Conservation (phyloP, 2,113 vertebrate species). For the Tachysurus vachellii region DNA sequence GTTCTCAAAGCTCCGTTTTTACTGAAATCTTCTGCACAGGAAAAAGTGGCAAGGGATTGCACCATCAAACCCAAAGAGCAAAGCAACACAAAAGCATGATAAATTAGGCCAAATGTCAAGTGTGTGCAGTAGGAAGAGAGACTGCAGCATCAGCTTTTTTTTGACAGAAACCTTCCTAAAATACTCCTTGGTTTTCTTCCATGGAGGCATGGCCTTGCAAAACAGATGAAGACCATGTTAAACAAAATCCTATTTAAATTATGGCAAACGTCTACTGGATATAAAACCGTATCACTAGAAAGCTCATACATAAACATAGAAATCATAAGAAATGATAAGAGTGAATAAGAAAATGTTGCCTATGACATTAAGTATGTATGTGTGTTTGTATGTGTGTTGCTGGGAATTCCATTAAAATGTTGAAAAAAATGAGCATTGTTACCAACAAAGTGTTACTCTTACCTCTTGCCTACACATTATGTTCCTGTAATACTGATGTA, state of each 20-base stretch:
- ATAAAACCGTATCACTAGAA: not conserved
- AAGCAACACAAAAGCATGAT: not conserved
- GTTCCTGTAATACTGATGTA: not conserved
- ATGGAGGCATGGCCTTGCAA: not conserved
- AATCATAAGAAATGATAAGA: not conserved
- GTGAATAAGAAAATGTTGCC: not conserved
- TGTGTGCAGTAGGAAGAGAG: not conserved
- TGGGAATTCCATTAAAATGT: not conserved
- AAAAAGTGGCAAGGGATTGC: not conserved
- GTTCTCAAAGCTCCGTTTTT: not conserved
- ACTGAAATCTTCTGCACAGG: not conserved
- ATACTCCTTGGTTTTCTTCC: not conserved
- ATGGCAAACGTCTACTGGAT: not conserved
- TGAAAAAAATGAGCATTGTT: not conserved
- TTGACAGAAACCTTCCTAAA: not conserved
- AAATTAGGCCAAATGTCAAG: not conserved
- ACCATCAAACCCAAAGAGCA: not conserved
- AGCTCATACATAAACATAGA: not conserved
- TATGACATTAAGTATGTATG: not conserved
- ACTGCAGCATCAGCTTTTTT: not conserved
- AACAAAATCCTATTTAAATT: not conserved
- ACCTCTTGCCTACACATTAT: not conserved
- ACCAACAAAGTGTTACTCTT: not conserved
- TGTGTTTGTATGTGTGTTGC: not conserved
- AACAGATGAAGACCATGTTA: not conserved